These are phyloP conservation scores for Puffinus mauretanicus DNA, from an alignment of 2,113 vertebrate species.

Conservation along the genomic window DNA sequence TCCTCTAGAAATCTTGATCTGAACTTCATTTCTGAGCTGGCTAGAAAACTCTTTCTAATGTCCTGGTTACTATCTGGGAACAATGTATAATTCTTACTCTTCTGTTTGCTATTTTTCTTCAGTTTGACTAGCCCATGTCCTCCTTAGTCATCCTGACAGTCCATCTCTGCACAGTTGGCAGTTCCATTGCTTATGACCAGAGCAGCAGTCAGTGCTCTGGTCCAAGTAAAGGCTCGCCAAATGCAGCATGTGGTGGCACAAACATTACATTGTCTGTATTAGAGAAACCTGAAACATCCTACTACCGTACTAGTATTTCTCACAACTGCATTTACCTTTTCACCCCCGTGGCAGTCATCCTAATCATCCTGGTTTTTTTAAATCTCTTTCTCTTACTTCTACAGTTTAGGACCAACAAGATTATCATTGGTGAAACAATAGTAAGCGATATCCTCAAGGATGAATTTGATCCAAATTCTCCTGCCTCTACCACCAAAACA, in stretches of 20 bases:
- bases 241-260: neutral
- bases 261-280: neutral
- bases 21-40: neutral
- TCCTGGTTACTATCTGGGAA: neutral
- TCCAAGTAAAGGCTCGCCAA: neutral
- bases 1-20: neutral
- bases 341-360: neutral
- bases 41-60: neutral
- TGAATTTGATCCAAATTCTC: neutral
- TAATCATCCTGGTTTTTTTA: neutral
- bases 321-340: neutral
- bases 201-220: neutral
- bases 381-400: neutral
- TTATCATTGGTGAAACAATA: neutral
- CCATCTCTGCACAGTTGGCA: neutral
- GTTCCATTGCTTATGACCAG: neutral
- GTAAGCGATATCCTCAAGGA: neutral
- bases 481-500: neutral
- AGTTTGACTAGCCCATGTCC: neutral
- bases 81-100: neutral
- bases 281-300: neutral
- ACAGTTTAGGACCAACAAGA: neutral
- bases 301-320: neutral
- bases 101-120: neutral
- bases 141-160: neutral